A percentile compares a stretch with the other conserved stretches of the same genome.
Evolutionary conservation across 2,797 vertebrate genomes (phyloP).

Genomic region (Trachurus trachurus): DNA sequence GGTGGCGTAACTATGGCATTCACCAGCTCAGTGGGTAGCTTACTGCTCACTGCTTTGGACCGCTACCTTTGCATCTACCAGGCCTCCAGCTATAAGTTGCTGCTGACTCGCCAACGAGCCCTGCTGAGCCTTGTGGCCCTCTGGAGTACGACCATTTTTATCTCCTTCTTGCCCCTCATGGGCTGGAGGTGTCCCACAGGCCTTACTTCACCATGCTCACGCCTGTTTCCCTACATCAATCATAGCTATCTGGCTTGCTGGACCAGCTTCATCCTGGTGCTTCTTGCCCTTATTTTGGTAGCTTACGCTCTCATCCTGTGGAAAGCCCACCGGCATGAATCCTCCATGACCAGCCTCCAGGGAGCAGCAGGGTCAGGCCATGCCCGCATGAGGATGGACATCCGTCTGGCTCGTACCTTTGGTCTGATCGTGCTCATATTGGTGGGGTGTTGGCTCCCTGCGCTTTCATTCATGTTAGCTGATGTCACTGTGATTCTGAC

Average conservation of each 20-base stretch:
- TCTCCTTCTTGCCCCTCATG: slow-evolving; percentile 91
- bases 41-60: slow-evolving; percentile 93
- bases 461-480: slow-evolving; percentile 88
- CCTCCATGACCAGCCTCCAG: slow-evolving; percentile 83
- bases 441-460: slow-evolving; percentile 91
- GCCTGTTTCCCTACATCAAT: slow-evolving; percentile 91
- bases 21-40: slow-evolving; percentile 92
- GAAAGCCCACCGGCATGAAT: slow-evolving; percentile 90
- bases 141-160: slow-evolving; percentile 85
- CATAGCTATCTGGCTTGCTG: slow-evolving; percentile 88
- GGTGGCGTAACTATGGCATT: slow-evolving; percentile 93
- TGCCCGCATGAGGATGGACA: slow-evolving; percentile 89
- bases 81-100: slow-evolving; percentile 87
- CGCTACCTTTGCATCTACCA: slow-evolving; percentile 93
- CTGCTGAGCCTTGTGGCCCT: slow-evolving; percentile 84
- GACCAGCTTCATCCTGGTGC: slow-evolving; percentile 83
- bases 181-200: slow-evolving; percentile 91
- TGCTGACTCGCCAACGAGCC: slow-evolving; percentile 89
- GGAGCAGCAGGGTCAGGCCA: slow-evolving; percentile 69
- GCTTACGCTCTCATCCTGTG: slow-evolving; percentile 90
- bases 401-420: slow-evolving; percentile 92
- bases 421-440: slow-evolving; percentile 90
- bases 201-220: slow-evolving; percentile 83
- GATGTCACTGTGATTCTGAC: slow-evolving; percentile 83
- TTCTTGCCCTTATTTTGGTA: slow-evolving; percentile 88